Base-by-base conservation (phyloP, 1,140 invertebrate species). In the Drosophila setifemur region DNA sequence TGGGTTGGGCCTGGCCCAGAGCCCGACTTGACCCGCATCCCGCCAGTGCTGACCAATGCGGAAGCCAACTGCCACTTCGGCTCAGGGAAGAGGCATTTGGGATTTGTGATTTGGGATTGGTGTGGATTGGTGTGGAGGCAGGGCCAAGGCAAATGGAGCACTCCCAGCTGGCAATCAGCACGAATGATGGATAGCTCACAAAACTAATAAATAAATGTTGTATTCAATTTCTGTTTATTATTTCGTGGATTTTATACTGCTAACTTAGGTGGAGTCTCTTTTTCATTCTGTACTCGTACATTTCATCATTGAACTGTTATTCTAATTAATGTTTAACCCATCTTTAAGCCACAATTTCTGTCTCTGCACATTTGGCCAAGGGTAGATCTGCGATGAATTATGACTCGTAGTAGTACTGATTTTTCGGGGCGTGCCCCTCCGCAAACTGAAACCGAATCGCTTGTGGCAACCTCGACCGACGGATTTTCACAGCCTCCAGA, bases 381-480 rank as follows among this genome's bases (percentile, higher is more conserved):
- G 21, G 35, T 33, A 58, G 9, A 26, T 14, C 12, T 57, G 26
- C 6, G 21, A 33, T 50, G 31, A 50, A 11, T 50, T 26, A 49
- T 37, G 7, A 19, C 26, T 18, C 19, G 11, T 12, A 9, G 19
- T 25, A 31, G 4, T 42, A n/a, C 37, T 58, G 28, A 35, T 44
- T 55, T 23, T 43, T 28, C 4, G 23, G 18, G 39, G 54, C 29
- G 42, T 43, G 54, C 39, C 53, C 53, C 53, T 35, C 26, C 14
- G 19, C 25, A 33, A 11, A 2, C 12, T n/a, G 11, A 33, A 11
- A n/a, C 11, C 12, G 14, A 33, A 7, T n/a, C 21, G 44, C 43
- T 49, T 47, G 50, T 45, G 43, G 63, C 48, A 54, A 60, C 72
- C 61, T 74, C 39, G 64, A 73, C 55, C 55, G 42, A 64, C 33